A percentile compares a stretch with the other conserved stretches of the same genome.
These are phyloP conservation scores for Drosophila rhopaloa DNA, from an alignment of 1,140 invertebrate species.

Conservation along the genomic window DNA sequence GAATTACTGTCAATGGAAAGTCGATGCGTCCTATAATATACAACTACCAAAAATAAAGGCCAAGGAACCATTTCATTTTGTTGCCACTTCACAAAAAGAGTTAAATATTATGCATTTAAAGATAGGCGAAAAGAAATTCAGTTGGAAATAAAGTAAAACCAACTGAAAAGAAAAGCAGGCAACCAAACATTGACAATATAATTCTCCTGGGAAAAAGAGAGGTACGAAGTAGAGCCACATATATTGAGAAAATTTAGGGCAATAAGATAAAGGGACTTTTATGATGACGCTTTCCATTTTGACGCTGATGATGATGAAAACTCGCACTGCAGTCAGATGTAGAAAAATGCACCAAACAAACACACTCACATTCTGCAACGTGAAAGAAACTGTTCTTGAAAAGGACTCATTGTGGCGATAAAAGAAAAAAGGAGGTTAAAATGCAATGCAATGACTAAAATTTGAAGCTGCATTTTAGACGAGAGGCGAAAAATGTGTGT, in stretches of 20 bases:
- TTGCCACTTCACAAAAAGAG: background rate
- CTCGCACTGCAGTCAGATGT: slow-evolving; percentile 36
- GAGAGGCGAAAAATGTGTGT: slow-evolving; percentile 43
- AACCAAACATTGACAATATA: slow-evolving; percentile 24
- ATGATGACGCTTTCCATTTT: slow-evolving; percentile 46
- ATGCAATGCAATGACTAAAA: slow-evolving; percentile 34
- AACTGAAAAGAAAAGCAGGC: background rate
- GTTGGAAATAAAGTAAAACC: slow-evolving; percentile 21
- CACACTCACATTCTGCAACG: slow-evolving; percentile 17
- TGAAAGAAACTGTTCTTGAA: slow-evolving; percentile 50
- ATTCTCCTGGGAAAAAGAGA: background rate
- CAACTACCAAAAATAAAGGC: no score
- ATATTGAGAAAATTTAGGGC: background rate
- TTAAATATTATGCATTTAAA: background rate
- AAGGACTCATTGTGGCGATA: slow-evolving; percentile 30
- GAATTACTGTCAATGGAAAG: no score
- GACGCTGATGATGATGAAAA: slow-evolving; percentile 29
- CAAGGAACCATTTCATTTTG: background rate
- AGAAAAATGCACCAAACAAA: slow-evolving; percentile 28
- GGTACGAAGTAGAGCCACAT: background rate
- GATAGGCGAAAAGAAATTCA: slow-evolving; percentile 11
- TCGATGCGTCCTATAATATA: no score
- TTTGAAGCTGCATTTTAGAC: slow-evolving; percentile 61
- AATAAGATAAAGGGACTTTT: slow-evolving; percentile 22
- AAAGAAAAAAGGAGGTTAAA: slow-evolving; percentile 18